Evolutionary conservation across 2,797 vertebrate genomes (phyloP).

Genomic region (Cyclura pinguis): DNA sequence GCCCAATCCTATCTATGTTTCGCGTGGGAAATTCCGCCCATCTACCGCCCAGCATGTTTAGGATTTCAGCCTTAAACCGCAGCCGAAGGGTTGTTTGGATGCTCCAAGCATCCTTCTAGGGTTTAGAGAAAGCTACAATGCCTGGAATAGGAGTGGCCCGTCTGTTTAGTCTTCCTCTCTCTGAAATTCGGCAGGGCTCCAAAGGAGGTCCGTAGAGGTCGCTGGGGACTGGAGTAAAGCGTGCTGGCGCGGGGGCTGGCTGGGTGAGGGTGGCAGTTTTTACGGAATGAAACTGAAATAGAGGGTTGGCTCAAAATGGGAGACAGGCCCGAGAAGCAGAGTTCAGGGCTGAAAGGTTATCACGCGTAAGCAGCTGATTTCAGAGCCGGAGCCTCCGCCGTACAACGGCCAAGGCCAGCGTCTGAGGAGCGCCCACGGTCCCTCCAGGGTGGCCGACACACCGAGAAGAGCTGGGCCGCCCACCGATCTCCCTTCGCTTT

Average conservation of each 20-base stretch:
- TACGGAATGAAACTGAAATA: background rate
- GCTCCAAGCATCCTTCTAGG: too few relatives aligned
- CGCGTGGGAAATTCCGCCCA: too few relatives aligned
- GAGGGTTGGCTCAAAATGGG: background rate
- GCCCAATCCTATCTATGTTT: background rate
- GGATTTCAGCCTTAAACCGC: background rate
- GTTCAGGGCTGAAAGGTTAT: conserved; percentile 25
- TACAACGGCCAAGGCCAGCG: background rate
- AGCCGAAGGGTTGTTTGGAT: background rate
- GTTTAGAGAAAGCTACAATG: background rate
- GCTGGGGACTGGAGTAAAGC: background rate
- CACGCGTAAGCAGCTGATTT: background rate
- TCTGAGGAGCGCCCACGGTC: background rate
- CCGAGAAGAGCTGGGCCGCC: background rate
- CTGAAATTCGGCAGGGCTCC: background rate
- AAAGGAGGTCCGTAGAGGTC: background rate
- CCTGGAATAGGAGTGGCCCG: background rate
- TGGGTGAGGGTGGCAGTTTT: too few relatives aligned
- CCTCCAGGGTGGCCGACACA: background rate
- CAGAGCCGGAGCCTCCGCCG: background rate
- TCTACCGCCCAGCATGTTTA: background rate
- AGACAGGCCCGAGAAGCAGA: background rate
- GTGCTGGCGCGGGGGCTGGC: background rate
- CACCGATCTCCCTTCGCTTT: background rate
- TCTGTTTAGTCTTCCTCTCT: background rate